These are phyloP conservation scores for Poecilia picta DNA, from an alignment of 2,797 vertebrate species.

Conservation along the genomic window DNA sequence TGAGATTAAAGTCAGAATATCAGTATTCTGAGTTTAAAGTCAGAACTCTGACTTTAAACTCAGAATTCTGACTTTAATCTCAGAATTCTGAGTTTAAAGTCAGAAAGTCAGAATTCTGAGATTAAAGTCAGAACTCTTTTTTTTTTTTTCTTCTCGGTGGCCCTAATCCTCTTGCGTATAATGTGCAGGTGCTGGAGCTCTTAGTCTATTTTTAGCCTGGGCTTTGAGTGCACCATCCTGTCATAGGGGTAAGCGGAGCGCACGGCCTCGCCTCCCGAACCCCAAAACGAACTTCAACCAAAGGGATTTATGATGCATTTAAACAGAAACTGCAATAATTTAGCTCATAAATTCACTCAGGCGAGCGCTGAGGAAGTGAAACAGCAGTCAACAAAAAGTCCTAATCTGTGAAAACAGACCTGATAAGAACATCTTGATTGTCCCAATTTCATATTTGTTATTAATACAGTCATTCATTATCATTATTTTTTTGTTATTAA, in stretches of 20 bases:
- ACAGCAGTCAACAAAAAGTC: not conserved
- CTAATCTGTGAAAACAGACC: not conserved
- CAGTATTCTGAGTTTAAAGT: too few relatives aligned
- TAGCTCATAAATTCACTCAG: not conserved
- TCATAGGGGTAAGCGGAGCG: conserved; percentile 4
- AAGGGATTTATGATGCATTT: not conserved
- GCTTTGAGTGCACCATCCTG: not conserved
- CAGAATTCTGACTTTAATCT: too few relatives aligned
- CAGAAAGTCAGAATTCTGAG: too few relatives aligned
- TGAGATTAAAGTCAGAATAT: too few relatives aligned
- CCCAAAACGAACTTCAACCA: not conserved
- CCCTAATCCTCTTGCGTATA: not conserved
- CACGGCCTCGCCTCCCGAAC: conserved; percentile 27
- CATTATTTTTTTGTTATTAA: not conserved
- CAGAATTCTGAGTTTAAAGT: too few relatives aligned
- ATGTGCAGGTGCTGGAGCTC: conserved; percentile 13
- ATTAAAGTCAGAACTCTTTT: too few relatives aligned
- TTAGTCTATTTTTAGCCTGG: conserved; percentile 8
- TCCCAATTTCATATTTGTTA: not conserved
- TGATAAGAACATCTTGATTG: not conserved
- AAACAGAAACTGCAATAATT: not conserved
- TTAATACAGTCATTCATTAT: not conserved
- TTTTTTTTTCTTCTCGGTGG: too few relatives aligned
- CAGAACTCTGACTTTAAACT: too few relatives aligned
- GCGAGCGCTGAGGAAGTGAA: not conserved